Conservation (phyloP, 2,113 vertebrate genomes). For the Suricata suricatta region DNA sequence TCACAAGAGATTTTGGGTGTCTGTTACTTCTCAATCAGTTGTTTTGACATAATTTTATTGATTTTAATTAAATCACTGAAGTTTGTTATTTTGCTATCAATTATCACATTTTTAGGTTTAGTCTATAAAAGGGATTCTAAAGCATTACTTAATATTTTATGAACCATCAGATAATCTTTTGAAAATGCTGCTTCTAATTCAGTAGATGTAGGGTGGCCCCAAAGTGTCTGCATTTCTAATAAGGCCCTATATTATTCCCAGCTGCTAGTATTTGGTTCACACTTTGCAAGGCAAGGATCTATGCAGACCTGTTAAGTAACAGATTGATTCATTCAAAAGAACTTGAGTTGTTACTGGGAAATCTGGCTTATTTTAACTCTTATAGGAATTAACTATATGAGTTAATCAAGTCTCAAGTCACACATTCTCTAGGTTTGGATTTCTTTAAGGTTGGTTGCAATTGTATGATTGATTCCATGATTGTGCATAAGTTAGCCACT, state of each 20-base stretch:
- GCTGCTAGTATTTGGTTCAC: background rate
- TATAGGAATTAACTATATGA: background rate
- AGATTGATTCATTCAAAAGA: background rate
- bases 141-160: background rate
- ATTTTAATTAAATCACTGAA: background rate
- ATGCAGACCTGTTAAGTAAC: background rate
- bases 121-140: background rate
- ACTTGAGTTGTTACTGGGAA: background rate
- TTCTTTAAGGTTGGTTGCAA: background rate
- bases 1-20: background rate
- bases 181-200: background rate
- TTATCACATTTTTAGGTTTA: background rate
- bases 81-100: background rate
- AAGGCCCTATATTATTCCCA: background rate
- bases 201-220: background rate
- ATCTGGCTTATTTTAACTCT: background rate
- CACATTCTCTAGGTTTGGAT: background rate
- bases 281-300: background rate
- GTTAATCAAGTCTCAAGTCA: background rate
- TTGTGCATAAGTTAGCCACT: background rate
- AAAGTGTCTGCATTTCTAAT: background rate
- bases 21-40: background rate
- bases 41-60: background rate
- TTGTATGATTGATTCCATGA: background rate
- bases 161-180: background rate